phyloP scores from a whole-genome alignment of 2,888 invertebrate species.

The Macropis europaea region DNA sequence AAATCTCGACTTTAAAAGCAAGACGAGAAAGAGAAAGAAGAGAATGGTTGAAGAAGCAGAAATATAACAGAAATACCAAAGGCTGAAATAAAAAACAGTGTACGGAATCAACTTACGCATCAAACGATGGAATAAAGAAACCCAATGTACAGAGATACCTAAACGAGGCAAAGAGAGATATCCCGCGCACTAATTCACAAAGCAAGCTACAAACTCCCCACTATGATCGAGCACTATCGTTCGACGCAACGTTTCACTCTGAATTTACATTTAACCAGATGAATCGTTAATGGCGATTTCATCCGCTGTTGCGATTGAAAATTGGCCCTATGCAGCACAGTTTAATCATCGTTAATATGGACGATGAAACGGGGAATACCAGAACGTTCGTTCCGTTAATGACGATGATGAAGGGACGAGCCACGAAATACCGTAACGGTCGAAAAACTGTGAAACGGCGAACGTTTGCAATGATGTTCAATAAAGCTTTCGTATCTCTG shows the following conservation, averaged over 20 bases:
- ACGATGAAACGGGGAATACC: neutral
- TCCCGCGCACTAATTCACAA: too few species aligned
- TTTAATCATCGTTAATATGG: neutral
- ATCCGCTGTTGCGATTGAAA: constrained; percentile 2
- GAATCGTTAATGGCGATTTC: constrained; percentile 26
- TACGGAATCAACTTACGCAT: too few species aligned
- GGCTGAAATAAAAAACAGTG: too few species aligned
- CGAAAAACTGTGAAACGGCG: too few species aligned
- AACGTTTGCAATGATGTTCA: neutral
- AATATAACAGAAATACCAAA: too few species aligned
- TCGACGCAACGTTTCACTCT: constrained; percentile 15
- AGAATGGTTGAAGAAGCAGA: too few species aligned
- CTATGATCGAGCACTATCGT: neutral
- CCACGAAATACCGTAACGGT: too few species aligned
- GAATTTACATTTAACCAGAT: constrained; percentile 20
- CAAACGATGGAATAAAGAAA: neutral
- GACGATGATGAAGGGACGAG: too few species aligned
- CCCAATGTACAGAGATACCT: neutral
- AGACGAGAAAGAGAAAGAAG: too few species aligned
- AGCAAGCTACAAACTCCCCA: neutral
- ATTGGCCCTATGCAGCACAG: neutral
- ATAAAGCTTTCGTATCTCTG: neutral
- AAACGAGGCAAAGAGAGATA: neutral
- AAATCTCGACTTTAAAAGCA: too few species aligned
- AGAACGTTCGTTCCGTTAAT: too few species aligned